Evolutionary conservation across 1,140 invertebrate genomes (phyloP).

Genomic region (Pissodes strobi): DNA sequence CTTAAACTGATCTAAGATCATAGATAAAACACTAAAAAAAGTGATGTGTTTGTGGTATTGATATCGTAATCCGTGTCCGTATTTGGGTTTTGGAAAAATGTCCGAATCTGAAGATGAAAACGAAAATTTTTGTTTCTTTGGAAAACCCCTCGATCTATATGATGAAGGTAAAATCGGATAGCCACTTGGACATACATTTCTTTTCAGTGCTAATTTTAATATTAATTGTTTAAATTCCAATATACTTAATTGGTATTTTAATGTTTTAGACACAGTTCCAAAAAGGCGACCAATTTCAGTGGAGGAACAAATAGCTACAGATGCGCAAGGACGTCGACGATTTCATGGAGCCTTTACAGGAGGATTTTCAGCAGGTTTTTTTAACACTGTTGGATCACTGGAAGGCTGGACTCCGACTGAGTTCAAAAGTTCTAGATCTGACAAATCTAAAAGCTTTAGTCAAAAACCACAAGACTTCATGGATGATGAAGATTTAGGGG

Average conservation of each 20-base stretch:
- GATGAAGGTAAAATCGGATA: slow-evolving; percentile 86
- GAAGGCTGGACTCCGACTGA: slow-evolving; percentile 93
- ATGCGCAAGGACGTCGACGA: slow-evolving; percentile 85
- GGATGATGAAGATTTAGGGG: slow-evolving; percentile 96
- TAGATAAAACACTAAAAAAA: too few relatives aligned
- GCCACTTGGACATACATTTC: too few relatives aligned
- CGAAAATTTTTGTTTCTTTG: slow-evolving; percentile 72
- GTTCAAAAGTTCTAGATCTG: slow-evolving; percentile 87
- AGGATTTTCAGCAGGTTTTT: slow-evolving; percentile 97
- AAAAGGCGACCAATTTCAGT: slow-evolving; percentile 80
- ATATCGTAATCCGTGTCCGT: too few relatives aligned
- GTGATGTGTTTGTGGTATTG: too few relatives aligned
- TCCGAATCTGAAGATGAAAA: slow-evolving; percentile 60
- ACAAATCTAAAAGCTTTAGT: slow-evolving; percentile 61
- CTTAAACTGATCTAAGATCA: too few relatives aligned
- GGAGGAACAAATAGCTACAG: slow-evolving; percentile 89
- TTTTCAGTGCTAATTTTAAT: too few relatives aligned
- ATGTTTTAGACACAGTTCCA: slow-evolving; percentile 71
- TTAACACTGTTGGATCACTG: slow-evolving; percentile 92
- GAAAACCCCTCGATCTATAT: slow-evolving; percentile 74
- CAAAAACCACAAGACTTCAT: slow-evolving; percentile 93
- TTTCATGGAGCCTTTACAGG: slow-evolving; percentile 99
- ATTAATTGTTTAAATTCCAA: too few relatives aligned
- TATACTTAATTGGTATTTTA: background rate
- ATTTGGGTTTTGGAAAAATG: too few relatives aligned